These are phyloP conservation scores for Acleris sparsana DNA, from an alignment of 2,888 invertebrate species.

Conservation along the genomic window DNA sequence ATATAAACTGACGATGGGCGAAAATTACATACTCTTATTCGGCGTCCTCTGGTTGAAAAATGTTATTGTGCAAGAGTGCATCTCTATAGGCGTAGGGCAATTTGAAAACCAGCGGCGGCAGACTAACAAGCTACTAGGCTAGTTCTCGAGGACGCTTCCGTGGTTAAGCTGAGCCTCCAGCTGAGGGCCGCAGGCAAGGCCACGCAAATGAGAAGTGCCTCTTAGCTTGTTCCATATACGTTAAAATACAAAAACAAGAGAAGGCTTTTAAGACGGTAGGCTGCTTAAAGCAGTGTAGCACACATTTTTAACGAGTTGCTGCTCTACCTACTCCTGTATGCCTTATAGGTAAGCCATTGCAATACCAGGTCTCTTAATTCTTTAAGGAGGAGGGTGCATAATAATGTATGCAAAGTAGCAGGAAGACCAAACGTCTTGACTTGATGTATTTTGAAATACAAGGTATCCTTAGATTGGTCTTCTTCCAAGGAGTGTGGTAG, in stretches of 20 bases:
- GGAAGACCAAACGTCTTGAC: no score
- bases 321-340: conserved; percentile 38
- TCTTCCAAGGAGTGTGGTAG: no score
- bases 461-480: no score
- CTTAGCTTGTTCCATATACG: conserved; percentile 59
- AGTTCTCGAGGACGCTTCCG: conserved; percentile 40
- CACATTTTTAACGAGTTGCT: conserved; percentile 58
- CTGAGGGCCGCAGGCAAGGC: conserved; percentile 44
- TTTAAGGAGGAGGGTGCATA: no score
- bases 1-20: neutral
- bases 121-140: conserved; percentile 33
- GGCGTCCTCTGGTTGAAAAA: neutral
- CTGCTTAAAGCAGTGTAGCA: conserved; percentile 1
- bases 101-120: conserved; percentile 27
- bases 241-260: conserved; percentile 48
- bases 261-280: conserved; percentile 20
- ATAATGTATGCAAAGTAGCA: no score
- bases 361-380: no score
- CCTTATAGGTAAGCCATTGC: neutral
- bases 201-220: conserved; percentile 46
- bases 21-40: neutral
- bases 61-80: conserved; percentile 32
- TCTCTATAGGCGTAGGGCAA: conserved; percentile 27
- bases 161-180: conserved; percentile 44
- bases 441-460: no score